A percentile compares a stretch with the other conserved stretches of the same genome.
Conservation (phyloP, 1,140 invertebrate species). For the Cherax destructor region DNA sequence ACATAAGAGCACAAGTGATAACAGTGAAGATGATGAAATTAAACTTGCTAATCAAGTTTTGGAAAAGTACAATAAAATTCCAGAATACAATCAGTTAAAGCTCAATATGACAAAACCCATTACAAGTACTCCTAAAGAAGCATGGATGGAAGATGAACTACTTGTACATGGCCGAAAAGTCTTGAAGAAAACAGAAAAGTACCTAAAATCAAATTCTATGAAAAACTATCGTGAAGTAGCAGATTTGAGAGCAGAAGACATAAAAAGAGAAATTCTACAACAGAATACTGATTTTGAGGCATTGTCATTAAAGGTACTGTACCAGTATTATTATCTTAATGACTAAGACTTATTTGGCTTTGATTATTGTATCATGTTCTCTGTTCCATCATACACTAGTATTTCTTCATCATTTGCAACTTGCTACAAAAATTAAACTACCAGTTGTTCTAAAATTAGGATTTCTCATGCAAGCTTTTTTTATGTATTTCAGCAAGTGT, state of each 20-base stretch:
- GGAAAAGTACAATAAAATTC: constrained; percentile 30
- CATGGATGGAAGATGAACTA: constrained; percentile 53
- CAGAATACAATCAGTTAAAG: not conserved
- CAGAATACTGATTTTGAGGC: constrained; percentile 38
- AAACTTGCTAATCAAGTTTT: constrained; percentile 45
- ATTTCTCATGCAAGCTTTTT: too few relatives aligned
- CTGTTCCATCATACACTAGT: not conserved
- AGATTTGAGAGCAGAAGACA: constrained; percentile 33
- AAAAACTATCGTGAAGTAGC: not conserved
- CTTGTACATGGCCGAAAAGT: constrained; percentile 28
- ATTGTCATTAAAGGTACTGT: constrained; percentile 26
- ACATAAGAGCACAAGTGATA: constrained; percentile 14
- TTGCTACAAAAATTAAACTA: too few relatives aligned
- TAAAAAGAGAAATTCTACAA: constrained; percentile 23
- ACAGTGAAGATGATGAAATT: constrained; percentile 55
- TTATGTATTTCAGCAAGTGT: too few relatives aligned
- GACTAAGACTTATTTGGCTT: too few relatives aligned
- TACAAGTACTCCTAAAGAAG: constrained; percentile 41
- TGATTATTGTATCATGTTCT: too few relatives aligned
- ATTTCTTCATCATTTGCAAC: too few relatives aligned
- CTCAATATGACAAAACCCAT: constrained; percentile 23
- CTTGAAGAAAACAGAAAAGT: constrained; percentile 50
- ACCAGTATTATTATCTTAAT: too few relatives aligned
- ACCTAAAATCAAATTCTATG: constrained; percentile 23
- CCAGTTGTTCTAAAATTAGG: too few relatives aligned